phyloP scores from a whole-genome alignment of 2,113 vertebrate species.

The Neogale vison region DNA sequence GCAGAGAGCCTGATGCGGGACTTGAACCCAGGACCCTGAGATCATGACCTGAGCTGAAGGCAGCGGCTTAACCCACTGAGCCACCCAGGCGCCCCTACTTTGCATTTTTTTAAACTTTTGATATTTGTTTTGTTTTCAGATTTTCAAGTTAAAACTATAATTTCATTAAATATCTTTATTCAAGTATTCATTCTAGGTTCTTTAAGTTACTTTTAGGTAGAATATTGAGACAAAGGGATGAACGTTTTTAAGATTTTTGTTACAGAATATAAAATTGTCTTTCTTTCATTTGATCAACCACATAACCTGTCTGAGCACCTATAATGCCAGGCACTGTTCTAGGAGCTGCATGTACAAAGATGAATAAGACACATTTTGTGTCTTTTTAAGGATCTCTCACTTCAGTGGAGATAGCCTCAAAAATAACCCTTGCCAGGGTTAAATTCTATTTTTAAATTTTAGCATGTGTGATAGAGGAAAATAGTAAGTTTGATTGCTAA shows the following conservation, averaged over 20 bases:
- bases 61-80: too few species aligned
- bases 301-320: neutral
- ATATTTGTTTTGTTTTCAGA: conserved; percentile 7
- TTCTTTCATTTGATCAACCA: neutral
- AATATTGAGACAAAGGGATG: conserved; percentile 12
- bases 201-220: neutral
- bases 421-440: neutral
- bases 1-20: too few species aligned
- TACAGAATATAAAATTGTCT: neutral
- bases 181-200: neutral
- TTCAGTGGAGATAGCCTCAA: neutral
- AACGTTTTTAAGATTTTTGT: neutral
- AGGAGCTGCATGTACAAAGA: neutral
- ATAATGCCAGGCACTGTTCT: neutral
- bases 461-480: neutral
- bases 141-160: conserved; percentile 42
- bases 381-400: conserved; percentile 19
- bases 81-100: too few species aligned
- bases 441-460: conserved; percentile 58
- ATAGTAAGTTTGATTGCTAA: conserved; percentile 50
- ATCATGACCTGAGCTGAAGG: too few species aligned
- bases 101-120: neutral
- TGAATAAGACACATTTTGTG: neutral
- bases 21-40: too few species aligned
- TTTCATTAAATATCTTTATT: conserved; percentile 9